phyloP scores from a whole-genome alignment of 1,140 invertebrate species.

The Galendromus occidentalis region DNA sequence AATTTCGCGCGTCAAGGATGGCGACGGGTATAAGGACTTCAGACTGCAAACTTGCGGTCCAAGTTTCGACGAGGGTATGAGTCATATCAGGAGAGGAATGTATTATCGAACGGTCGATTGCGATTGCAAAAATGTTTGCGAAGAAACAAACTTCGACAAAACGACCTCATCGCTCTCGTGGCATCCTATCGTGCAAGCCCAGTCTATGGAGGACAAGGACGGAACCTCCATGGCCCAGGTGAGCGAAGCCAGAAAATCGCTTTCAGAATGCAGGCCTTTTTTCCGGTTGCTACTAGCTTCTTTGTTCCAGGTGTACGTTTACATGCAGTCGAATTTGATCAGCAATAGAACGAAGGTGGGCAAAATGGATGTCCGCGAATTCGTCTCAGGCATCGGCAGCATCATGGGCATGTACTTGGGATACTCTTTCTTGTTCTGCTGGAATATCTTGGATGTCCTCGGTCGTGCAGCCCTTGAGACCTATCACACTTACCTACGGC shows the following conservation, averaged over 20 bases:
- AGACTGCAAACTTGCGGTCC: neutral
- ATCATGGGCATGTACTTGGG: constrained; percentile 7
- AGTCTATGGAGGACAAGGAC: neutral
- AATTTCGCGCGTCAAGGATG: neutral
- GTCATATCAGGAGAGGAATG: neutral
- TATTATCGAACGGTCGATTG: neutral
- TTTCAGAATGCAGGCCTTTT: too few relatives aligned
- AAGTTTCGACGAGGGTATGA: neutral
- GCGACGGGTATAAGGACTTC: neutral
- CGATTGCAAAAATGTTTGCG: neutral
- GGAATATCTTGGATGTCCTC: constrained; percentile 3
- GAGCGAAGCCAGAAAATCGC: too few relatives aligned
- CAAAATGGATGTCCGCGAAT: neutral
- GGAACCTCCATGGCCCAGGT: neutral
- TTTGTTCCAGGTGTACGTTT: constrained; percentile 1
- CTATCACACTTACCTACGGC: neutral
- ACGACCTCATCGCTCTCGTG: neutral
- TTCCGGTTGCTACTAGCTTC: too few relatives aligned
- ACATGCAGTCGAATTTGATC: constrained; percentile 1
- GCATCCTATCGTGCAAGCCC: neutral
- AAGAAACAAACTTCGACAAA: neutral
- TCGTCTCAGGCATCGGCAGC: neutral
- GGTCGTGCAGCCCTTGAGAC: neutral
- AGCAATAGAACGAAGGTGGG: neutral
- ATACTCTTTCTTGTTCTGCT: neutral